Evolutionary conservation across 2,113 vertebrate genomes (phyloP).

Genomic region (Eolophus roseicapilla): DNA sequence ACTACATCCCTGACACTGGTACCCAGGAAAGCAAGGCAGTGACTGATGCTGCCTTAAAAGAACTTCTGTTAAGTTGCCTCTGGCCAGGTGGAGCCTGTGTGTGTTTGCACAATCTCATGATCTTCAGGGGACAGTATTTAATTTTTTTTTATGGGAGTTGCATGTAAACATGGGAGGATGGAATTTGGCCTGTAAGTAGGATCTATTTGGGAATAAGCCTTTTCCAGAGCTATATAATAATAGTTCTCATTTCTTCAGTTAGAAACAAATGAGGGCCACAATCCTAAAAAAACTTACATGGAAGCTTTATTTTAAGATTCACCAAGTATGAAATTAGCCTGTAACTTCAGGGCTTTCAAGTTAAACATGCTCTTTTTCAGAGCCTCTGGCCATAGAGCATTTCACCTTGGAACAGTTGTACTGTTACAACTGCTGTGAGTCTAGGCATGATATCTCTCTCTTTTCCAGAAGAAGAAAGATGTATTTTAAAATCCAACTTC

Average conservation of each 20-base stretch:
- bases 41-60: not conserved
- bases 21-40: not conserved
- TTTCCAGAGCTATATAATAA: slow-evolving; percentile 32
- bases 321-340: slow-evolving; percentile 32
- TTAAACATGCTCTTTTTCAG: not conserved
- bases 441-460: not conserved
- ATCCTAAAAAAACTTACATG: not conserved
- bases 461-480: not conserved
- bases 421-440: not conserved
- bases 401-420: not conserved
- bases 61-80: not conserved
- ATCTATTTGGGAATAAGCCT: slow-evolving; percentile 31
- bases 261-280: not conserved
- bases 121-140: not conserved
- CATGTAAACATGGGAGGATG: slow-evolving; percentile 8
- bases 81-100: not conserved
- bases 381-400: not conserved
- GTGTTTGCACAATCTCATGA: not conserved
- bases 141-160: not conserved
- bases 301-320: slow-evolving; percentile 44
- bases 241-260: slow-evolving; percentile 47
- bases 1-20: rapidly evolving
- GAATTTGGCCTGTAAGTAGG: slow-evolving; percentile 22
- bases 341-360: slow-evolving; percentile 10
- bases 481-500: not conserved